A percentile compares a stretch with the other conserved stretches of the same genome.
Conservation (phyloP, 2,888 invertebrate genomes). For the Brenthis ino region DNA sequence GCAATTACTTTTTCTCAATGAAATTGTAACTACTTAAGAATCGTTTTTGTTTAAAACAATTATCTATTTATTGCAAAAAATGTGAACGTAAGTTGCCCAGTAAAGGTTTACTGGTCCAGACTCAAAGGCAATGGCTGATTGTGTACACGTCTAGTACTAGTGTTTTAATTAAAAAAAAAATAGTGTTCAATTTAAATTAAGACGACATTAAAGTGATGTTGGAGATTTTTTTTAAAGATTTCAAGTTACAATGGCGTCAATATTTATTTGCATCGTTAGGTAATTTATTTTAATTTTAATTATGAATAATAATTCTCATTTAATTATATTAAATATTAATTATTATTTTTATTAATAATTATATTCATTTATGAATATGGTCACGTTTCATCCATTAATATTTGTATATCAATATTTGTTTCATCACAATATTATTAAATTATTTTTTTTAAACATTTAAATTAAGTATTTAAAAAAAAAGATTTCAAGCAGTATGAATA, state of each 20-base stretch:
- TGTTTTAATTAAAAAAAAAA: conserved; percentile 24
- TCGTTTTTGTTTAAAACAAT: conserved; percentile 23
- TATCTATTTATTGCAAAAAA: conserved; percentile 42
- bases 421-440: no score
- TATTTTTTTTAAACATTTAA: no score
- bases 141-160: conserved; percentile 52
- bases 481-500: no score
- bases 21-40: conserved; percentile 7
- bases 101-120: conserved; percentile 43
- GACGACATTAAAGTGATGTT: conserved; percentile 50
- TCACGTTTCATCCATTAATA: no score
- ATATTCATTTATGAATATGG: no score
- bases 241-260: conserved; percentile 73
- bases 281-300: conserved; percentile 40
- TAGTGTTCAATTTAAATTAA: conserved; percentile 36
- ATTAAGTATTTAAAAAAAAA: no score
- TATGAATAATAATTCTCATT: no score
- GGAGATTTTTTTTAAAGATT: conserved; percentile 53
- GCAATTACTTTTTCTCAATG: conserved; percentile 9
- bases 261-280: conserved; percentile 75
- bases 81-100: conserved; percentile 58
- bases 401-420: no score
- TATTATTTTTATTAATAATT: no score
- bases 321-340: no score
- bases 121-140: conserved; percentile 52